Conservation (phyloP, 2,888 invertebrate genomes). For the Mythimna albipuncta region DNA sequence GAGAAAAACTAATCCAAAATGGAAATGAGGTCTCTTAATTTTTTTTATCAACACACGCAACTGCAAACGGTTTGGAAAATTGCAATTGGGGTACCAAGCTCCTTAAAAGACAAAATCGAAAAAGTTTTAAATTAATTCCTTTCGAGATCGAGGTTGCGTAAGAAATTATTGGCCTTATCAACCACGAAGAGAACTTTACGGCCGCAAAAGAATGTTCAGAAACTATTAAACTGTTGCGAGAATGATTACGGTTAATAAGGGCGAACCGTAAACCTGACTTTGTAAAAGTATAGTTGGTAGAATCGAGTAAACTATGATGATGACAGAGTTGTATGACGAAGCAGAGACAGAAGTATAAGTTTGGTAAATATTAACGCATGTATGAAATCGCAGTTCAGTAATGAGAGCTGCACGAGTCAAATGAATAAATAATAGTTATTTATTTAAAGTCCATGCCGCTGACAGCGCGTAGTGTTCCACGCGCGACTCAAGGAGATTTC, state of each 20-base stretch:
- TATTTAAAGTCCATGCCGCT: too few species aligned
- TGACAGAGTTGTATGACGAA: background rate
- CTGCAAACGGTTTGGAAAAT: background rate
- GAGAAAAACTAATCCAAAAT: background rate
- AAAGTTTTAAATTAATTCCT: slow-evolving; percentile 75
- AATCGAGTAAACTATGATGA: slow-evolving; percentile 30
- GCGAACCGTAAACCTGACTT: slow-evolving; percentile 41
- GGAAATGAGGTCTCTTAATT: background rate
- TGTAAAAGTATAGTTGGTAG: slow-evolving; percentile 42
- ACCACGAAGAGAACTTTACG: slow-evolving; percentile 62
- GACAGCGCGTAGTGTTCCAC: too few species aligned
- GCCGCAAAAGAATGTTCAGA: slow-evolving; percentile 53
- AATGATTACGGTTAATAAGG: slow-evolving; percentile 54
- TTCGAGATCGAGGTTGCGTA: slow-evolving; percentile 64
- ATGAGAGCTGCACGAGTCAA: too few species aligned
- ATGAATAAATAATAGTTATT: too few species aligned
- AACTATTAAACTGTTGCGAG: slow-evolving; percentile 63
- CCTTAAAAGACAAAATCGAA: slow-evolving; percentile 68
- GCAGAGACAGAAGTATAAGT: slow-evolving; percentile 29
- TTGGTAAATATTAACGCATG: background rate
- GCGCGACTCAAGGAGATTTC: too few species aligned
- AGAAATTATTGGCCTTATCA: slow-evolving; percentile 69
- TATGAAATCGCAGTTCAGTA: too few species aligned
- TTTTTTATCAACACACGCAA: background rate
- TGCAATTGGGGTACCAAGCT: background rate